phyloP scores from a whole-genome alignment of 37 sponge, comb jelly and placozoan genomes.

The Halichondria panicea region DNA sequence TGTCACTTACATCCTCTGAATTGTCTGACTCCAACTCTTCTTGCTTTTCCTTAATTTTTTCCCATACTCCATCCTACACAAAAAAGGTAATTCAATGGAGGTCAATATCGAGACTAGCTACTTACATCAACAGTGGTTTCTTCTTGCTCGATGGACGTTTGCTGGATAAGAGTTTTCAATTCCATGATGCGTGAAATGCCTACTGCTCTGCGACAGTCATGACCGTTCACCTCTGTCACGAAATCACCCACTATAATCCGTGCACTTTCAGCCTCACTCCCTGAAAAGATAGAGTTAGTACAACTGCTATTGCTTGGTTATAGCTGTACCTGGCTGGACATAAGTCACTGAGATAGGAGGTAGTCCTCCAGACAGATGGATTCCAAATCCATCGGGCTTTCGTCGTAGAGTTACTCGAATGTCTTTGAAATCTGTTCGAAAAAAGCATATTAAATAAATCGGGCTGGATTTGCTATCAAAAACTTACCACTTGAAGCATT shows the following conservation, averaged over 20 bases:
- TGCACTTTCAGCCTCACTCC: conserved; percentile 34
- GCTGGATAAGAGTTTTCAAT: conserved; percentile 37
- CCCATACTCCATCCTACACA: conserved; percentile 16
- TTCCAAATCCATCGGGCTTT: conserved; percentile 14
- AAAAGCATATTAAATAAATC: too few species aligned
- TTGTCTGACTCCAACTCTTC: conserved; percentile 6
- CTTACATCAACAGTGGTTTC: conserved; percentile 19
- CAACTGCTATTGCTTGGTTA: background rate
- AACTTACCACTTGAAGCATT: too few species aligned
- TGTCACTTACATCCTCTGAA: conserved; percentile 9
- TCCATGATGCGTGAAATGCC: conserved; percentile 22
- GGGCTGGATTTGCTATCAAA: too few species aligned
- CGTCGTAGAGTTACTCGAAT: too few species aligned
- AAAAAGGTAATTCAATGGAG: background rate
- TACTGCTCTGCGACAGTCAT: conserved; percentile 11
- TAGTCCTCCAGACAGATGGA: conserved; percentile 38
- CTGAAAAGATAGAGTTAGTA: background rate
- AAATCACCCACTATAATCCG: conserved; percentile 45
- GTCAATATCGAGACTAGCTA: background rate
- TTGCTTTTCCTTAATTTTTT: conserved; percentile 17
- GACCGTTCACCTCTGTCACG: conserved; percentile 52
- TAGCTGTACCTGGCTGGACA: conserved; percentile 20
- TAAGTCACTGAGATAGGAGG: conserved; percentile 46
- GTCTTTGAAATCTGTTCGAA: too few species aligned
- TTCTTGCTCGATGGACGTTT: background rate